phyloP scores from a whole-genome alignment of 2,113 vertebrate genomes.

The Grammatotria lemairii region DNA sequence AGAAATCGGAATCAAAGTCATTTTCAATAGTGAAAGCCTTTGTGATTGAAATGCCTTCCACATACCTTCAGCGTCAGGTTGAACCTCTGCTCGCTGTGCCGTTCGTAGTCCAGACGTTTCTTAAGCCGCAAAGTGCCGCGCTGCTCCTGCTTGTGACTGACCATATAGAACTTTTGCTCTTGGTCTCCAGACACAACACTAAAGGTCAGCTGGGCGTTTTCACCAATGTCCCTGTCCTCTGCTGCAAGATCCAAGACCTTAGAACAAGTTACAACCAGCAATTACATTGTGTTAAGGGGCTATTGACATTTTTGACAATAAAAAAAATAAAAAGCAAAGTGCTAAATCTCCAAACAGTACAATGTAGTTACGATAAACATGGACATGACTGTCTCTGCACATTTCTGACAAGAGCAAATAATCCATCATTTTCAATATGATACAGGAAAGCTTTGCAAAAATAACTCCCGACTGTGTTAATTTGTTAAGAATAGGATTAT shows the following conservation, averaged over 20 bases:
- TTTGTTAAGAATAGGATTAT: background rate
- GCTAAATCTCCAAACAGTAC: background rate
- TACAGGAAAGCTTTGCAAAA: background rate
- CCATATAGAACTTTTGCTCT: slow-evolving; percentile 83
- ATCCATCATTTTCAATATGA: background rate
- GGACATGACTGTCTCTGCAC: accelerated
- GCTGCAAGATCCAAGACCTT: slow-evolving; percentile 74
- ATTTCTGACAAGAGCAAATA: background rate
- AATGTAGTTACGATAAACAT: background rate
- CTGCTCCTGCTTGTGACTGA: slow-evolving; percentile 74
- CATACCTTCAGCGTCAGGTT: slow-evolving; percentile 78
- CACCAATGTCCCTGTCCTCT: slow-evolving; percentile 74
- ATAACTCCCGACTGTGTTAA: accelerated
- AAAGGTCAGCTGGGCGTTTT: slow-evolving; percentile 81
- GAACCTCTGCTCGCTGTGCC: slow-evolving; percentile 77
- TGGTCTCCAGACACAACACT: slow-evolving; percentile 79
- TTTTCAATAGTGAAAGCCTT: background rate
- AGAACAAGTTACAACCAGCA: background rate
- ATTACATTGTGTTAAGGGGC: background rate
- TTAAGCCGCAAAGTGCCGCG: slow-evolving; percentile 77
- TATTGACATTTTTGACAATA: background rate
- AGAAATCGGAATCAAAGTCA: background rate
- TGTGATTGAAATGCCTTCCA: background rate
- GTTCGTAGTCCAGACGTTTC: slow-evolving; percentile 81
- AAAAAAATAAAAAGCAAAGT: background rate